Base-by-base conservation (phyloP, 2,888 invertebrate species). In the Steinernema carpocapsae region DNA sequence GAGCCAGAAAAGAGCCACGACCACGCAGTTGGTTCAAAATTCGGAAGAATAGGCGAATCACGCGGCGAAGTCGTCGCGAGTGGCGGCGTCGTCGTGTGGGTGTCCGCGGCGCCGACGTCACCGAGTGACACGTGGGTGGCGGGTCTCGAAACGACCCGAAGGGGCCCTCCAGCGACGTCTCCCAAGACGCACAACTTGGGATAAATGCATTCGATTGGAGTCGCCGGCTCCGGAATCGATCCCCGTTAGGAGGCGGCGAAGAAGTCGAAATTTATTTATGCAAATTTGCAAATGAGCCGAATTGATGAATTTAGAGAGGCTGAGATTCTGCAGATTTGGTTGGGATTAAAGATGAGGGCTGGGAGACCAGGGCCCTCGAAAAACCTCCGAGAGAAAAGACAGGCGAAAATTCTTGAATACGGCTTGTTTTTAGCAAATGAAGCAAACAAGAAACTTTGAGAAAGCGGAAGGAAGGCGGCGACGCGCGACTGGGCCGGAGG, bases 91-190 rank as follows among this genome's bases (percentile, higher is more conserved):
- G 56, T 17, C 56, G 56, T 22, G 56, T 56, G 56, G 56, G 56
- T 56, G 56, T 56, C 56, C n/a, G 12, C n/a, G 56, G 26, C 56
- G 56, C 56, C 26, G 56, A 56, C 56, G 56, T 56, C 56, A 56
- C 24, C 56, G 26, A 56, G 56, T 51, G 51, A 24, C 56, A 56
- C 56, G 56, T 56, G 56, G 56, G 56, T 56, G 56, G 56, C 19
- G 10, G 43, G 14, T 43, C 56, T 56, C 26, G 56, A 56, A 56
- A 56, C 56, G 56, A 56, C 56, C 56, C 56, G 56, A 26, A 56
- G 56, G 14, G 56, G 17, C 56, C 56, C 56, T 12, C 12, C 12
- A 26, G 56, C 24, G 56, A 22, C 56, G 26, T 56, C 26, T 19
- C n/a, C n/a, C 24, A 22, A 56, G 56, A 19, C 56, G 56, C 22